Evolutionary conservation across 2,888 invertebrate genomes (phyloP).

Genomic region (Steinernema hermaphroditum): DNA sequence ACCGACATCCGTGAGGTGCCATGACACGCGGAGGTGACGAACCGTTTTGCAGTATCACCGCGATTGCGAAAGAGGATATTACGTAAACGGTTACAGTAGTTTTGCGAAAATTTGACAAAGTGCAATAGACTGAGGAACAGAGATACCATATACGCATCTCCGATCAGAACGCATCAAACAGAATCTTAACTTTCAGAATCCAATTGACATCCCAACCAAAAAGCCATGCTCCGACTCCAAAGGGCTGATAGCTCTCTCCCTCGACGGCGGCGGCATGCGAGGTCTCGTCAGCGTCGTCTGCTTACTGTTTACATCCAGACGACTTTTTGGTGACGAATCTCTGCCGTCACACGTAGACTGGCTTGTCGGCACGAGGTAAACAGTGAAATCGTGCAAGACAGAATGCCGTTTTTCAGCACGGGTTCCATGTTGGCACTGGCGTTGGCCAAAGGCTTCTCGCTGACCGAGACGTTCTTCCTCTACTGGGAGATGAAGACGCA

Average conservation of each 20-base stretch:
- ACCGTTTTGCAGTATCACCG: no score
- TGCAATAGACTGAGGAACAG: no score
- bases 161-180: no score
- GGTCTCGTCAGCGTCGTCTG: constrained; percentile 61
- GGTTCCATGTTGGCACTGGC: constrained; percentile 59
- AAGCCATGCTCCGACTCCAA: constrained; percentile 28
- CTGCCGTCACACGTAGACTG: constrained; percentile 56
- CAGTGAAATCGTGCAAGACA: neutral
- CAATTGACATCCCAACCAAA: constrained; percentile 44
- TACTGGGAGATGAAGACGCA: constrained; percentile 63
- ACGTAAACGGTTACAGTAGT: no score
- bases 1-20: no score
- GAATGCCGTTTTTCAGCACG: constrained; percentile 39
- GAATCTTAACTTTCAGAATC: constrained; percentile 43
- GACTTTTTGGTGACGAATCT: constrained; percentile 58
- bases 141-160: no score
- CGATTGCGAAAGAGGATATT: no score
- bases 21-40: no score
- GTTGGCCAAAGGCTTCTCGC: constrained; percentile 52
- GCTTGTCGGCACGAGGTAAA: constrained; percentile 55
- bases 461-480: constrained; percentile 53
- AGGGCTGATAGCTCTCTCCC: constrained; percentile 54
- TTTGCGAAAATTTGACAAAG: no score
- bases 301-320: constrained; percentile 56
- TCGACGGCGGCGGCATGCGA: constrained; percentile 59